Conservation (phyloP, 2,888 invertebrate species). For the Phyllotreta cruciferae region DNA sequence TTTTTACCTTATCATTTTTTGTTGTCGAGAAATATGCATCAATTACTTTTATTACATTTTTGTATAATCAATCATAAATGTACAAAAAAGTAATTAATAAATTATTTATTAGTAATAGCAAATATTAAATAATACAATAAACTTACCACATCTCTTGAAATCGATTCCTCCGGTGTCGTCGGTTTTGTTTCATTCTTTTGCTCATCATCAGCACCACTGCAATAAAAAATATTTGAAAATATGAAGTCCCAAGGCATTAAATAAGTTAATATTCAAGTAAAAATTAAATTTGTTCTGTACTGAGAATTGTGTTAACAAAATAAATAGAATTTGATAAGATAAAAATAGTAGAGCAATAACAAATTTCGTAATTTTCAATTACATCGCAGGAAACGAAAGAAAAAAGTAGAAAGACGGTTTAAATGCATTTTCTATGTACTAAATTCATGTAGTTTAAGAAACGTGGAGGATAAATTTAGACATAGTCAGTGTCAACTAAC, state of each 20-base stretch:
- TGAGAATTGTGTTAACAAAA: background rate
- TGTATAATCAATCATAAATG: too few species aligned
- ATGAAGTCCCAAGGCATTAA: too few species aligned
- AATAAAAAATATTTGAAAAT: too few species aligned
- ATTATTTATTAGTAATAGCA: too few species aligned
- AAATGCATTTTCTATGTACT: slow-evolving; percentile 1
- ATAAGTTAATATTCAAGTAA: too few species aligned
- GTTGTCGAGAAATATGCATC: too few species aligned
- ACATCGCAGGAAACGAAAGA: background rate
- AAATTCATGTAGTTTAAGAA: slow-evolving; percentile 17
- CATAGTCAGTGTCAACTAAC: slow-evolving; percentile 11
- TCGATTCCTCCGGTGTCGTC: slow-evolving; percentile 31
- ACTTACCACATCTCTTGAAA: slow-evolving; percentile 40
- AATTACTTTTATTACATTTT: too few species aligned
- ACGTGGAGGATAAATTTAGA: slow-evolving; percentile 12
- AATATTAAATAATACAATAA: background rate
- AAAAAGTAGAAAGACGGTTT: background rate
- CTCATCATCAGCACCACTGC: slow-evolving; percentile 36
- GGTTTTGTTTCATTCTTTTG: slow-evolving; percentile 35
- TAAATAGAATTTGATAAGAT: too few species aligned
- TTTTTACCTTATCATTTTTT: too few species aligned
- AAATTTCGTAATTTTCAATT: too few species aligned
- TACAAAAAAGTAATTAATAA: too few species aligned
- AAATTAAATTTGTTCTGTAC: background rate
- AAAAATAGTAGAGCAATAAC: too few species aligned